Evolutionary conservation across 2,113 vertebrate genomes (phyloP).

Genomic region (Dipodomys merriami): DNA sequence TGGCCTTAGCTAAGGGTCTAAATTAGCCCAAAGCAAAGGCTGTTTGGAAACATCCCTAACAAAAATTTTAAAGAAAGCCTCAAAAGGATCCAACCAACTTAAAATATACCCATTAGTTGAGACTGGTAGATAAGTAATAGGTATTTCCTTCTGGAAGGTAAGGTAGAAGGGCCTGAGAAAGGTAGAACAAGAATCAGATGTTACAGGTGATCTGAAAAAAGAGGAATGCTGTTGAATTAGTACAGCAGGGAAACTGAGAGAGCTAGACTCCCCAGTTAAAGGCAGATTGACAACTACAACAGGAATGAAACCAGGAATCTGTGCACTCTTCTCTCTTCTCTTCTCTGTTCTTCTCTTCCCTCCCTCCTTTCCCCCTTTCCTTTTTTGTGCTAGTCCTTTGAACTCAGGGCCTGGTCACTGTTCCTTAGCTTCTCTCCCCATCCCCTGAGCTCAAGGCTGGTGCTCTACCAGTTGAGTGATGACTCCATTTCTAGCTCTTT

Average conservation of each 20-base stretch:
- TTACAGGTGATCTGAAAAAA: not conserved
- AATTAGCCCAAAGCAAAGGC: not conserved
- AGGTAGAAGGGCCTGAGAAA: not conserved
- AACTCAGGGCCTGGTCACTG: no score
- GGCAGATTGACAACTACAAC: not conserved
- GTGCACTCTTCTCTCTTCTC: no score
- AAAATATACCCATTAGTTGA: not conserved
- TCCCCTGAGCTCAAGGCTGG: no score
- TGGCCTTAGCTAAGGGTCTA: not conserved
- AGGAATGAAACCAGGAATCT: not conserved
- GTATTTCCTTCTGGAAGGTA: not conserved
- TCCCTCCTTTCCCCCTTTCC: no score
- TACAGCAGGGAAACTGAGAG: not conserved
- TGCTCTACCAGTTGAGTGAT: no score
- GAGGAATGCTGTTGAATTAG: not conserved
- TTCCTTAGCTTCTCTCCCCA: no score
- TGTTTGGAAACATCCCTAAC: not conserved
- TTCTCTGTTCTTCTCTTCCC: not conserved
- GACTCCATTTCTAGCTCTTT: no score
- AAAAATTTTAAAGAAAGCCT: not conserved
- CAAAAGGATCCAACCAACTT: not conserved
- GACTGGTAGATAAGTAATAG: not conserved
- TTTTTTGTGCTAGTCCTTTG: no score
- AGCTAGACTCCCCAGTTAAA: not conserved
- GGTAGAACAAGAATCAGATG: not conserved